phyloP scores from a whole-genome alignment of 2,797 vertebrate genomes.

The Pristis pectinata region DNA sequence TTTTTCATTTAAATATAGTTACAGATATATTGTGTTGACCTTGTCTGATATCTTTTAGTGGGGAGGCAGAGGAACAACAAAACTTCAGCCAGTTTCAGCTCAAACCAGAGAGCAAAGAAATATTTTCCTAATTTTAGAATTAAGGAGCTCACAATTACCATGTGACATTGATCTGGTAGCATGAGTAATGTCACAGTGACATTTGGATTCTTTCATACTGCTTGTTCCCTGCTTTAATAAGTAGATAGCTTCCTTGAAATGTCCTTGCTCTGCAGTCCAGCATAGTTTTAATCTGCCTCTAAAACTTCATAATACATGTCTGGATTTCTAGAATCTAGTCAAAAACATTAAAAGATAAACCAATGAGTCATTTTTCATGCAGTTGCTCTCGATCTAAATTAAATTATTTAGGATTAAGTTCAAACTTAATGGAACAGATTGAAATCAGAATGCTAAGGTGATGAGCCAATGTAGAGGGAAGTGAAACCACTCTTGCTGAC shows the following conservation, averaged over 20 bases:
- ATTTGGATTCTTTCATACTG: not conserved
- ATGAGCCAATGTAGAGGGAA: not conserved
- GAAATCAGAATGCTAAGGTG: not conserved
- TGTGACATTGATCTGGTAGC: constrained; percentile 19
- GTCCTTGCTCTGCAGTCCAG: not conserved
- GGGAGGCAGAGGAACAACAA: not conserved
- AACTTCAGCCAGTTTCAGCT: not conserved
- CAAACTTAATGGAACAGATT: not conserved
- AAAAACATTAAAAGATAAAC: not conserved
- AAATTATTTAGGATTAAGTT: not conserved
- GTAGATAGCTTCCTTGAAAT: not conserved
- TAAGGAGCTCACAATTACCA: not conserved
- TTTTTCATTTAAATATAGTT: not conserved
- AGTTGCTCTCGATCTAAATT: not conserved
- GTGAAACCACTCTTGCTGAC: not conserved
- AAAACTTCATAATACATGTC: constrained; percentile 15
- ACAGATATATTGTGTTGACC: constrained; percentile 5
- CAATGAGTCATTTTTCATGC: not conserved
- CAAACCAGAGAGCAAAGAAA: not conserved
- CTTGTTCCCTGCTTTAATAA: not conserved
- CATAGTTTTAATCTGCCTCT: not conserved
- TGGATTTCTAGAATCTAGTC: not conserved
- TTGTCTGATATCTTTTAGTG: not conserved
- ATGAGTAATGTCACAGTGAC: constrained; percentile 14
- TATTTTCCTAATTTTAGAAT: not conserved